Conservation (phyloP, 2,888 invertebrate species). For the Thymelicus sylvestris region DNA sequence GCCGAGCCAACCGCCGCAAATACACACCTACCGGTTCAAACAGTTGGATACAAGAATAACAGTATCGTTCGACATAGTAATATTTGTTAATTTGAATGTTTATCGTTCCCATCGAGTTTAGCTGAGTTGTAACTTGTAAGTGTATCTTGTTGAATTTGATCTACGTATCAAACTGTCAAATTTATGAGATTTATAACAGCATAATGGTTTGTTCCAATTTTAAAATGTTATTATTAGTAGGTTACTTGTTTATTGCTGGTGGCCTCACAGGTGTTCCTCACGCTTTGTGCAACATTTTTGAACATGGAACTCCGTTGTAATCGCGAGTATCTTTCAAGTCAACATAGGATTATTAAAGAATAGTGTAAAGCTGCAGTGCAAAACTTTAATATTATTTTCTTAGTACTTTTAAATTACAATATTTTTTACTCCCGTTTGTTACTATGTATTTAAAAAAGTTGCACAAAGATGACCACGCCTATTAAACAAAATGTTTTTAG, state of each 20-base stretch:
- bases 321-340: neutral
- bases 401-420: conserved; percentile 20
- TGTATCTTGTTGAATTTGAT: conserved; percentile 43
- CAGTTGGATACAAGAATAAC: conserved; percentile 49
- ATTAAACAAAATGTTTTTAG: conserved; percentile 51
- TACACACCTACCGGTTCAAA: conserved; percentile 52
- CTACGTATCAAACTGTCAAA: conserved; percentile 28
- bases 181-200: conserved; percentile 4
- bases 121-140: conserved; percentile 38
- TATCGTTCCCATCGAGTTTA: conserved; percentile 42
- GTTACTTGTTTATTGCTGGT: conserved; percentile 17
- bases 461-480: conserved; percentile 33
- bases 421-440: conserved; percentile 17
- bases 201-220: conserved; percentile 18
- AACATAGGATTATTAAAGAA: neutral
- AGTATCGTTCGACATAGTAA: conserved; percentile 21
- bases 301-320: neutral
- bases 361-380: conserved; percentile 18
- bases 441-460: conserved; percentile 37
- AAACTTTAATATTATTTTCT: conserved; percentile 19
- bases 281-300: conserved; percentile 38
- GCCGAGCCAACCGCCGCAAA: conserved; percentile 54
- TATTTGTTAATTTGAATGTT: conserved; percentile 41
- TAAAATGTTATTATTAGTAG: conserved; percentile 22
- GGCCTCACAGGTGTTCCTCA: conserved; percentile 19